Evolutionary conservation across 2,888 invertebrate genomes (phyloP).

Genomic region (Xanthia togata): DNA sequence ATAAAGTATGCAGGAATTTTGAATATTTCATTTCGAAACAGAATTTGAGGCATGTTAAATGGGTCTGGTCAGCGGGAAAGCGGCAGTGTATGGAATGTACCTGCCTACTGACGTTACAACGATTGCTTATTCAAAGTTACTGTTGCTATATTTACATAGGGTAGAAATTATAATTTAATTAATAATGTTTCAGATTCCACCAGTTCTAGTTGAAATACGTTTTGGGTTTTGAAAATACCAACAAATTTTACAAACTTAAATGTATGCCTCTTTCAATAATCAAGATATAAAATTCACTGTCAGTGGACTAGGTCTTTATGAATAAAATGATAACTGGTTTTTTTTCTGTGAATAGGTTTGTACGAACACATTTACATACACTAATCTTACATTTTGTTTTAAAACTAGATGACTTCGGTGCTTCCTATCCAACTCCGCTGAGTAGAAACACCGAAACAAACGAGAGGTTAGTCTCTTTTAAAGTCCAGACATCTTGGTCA

Average conservation of each 20-base stretch:
- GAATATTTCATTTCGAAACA: slow-evolving; percentile 58
- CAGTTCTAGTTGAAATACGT: not conserved
- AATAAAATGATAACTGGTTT: too few species aligned
- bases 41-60: slow-evolving; percentile 47
- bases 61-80: slow-evolving; percentile 9
- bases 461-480: too few species aligned
- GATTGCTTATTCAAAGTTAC: not conserved
- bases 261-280: not conserved
- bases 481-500: not conserved
- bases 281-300: not conserved
- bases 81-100: slow-evolving; percentile 14
- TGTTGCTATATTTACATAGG: slow-evolving; percentile 17
- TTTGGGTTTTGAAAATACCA: not conserved
- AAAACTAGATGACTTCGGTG: too few species aligned
- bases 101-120: not conserved
- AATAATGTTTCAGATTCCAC: slow-evolving; percentile 11
- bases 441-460: too few species aligned
- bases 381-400: too few species aligned
- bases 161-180: slow-evolving; percentile 24
- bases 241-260: not conserved
- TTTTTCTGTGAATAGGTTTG: too few species aligned
- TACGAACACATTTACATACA: too few species aligned
- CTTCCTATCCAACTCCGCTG: too few species aligned
- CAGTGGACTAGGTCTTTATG: not conserved
- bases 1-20: slow-evolving; percentile 60